phyloP scores from a whole-genome alignment of 2,888 invertebrate genomes.

The Stegana nigrithorax region DNA sequence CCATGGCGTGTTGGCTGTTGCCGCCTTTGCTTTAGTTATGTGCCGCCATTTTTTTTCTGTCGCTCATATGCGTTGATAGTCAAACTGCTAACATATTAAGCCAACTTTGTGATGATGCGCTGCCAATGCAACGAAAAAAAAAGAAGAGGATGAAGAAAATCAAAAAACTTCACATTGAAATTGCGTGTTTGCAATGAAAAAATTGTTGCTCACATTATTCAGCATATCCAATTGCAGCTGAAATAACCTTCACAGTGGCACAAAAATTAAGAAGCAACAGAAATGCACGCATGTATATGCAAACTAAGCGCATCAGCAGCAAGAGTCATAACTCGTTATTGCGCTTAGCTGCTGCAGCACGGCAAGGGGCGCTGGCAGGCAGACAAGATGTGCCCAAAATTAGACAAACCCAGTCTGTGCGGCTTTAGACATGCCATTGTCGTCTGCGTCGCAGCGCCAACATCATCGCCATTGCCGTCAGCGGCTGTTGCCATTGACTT shows the following conservation, averaged over 20 bases:
- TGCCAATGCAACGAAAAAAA: background rate
- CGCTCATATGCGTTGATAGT: background rate
- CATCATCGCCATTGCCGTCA: background rate
- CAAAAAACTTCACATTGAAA: background rate
- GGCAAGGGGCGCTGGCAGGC: background rate
- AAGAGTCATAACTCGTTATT: no score
- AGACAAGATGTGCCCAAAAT: constrained; percentile 1
- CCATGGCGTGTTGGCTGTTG: background rate
- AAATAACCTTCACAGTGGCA: no score
- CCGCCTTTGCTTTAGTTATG: background rate
- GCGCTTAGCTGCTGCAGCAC: no score
- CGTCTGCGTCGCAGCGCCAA: background rate
- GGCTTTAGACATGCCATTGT: background rate
- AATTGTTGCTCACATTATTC: background rate
- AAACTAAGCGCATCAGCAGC: no score
- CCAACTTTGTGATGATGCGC: background rate
- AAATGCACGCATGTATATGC: no score
- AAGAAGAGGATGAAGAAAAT: background rate
- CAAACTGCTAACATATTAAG: no score
- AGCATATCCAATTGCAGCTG: background rate
- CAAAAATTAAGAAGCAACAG: no score
- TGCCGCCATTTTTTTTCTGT: background rate
- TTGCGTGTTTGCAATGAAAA: no score
- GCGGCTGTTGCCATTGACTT: constrained; percentile 28
- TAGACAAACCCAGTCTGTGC: background rate